These are phyloP conservation scores for Parambassis ranga DNA, from an alignment of 2,797 vertebrate genomes.

Conservation along the genomic window DNA sequence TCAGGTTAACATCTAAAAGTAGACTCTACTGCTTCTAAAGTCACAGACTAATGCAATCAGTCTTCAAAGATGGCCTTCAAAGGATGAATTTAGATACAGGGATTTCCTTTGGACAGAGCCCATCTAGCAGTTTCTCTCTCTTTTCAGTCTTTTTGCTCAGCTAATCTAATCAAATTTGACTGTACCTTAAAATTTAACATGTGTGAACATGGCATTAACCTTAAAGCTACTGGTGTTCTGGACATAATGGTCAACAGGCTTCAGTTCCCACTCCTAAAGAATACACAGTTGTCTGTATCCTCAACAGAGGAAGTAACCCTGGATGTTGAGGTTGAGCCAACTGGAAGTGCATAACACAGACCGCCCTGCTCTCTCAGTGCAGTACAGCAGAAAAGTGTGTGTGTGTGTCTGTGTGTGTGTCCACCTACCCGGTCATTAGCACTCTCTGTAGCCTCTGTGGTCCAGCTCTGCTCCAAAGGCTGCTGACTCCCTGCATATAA, in stretches of 20 bases:
- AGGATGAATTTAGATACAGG: no score
- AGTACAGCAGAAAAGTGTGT: conserved; percentile 12
- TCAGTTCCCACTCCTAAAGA: background rate
- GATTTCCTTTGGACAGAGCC: background rate
- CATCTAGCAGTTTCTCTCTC: background rate
- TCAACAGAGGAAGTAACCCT: background rate
- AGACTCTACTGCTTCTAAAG: no score
- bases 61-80: no score
- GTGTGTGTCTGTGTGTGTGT: background rate
- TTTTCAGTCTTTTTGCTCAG: background rate
- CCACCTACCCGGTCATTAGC: conserved; percentile 49
- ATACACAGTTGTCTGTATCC: background rate
- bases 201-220: no score
- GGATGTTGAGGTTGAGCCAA: background rate
- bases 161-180: background rate
- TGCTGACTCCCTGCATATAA: conserved; percentile 53
- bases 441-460: conserved; percentile 36
- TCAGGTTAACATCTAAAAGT: no score
- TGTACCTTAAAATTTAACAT: background rate
- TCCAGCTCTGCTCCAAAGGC: conserved; percentile 52
- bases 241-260: no score
- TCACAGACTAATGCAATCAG: no score
- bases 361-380: background rate
- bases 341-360: conserved; percentile 27
- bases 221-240: no score